phyloP scores from a whole-genome alignment of 2,888 invertebrate species.

The Diarsia brunnea region DNA sequence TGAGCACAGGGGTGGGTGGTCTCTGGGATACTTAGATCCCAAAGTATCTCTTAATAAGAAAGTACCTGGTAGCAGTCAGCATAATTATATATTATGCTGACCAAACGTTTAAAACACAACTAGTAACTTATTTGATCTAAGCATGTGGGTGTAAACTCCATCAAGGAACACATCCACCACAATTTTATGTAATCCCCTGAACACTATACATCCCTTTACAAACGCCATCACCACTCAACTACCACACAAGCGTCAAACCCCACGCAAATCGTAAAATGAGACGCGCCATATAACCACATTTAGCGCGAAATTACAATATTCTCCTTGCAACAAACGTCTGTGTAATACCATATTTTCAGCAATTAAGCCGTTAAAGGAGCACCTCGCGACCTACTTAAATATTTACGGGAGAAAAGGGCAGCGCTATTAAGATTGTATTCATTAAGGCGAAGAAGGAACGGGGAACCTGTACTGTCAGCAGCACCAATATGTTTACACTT shows the following conservation, averaged over 20 bases:
- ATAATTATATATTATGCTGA: too few relatives aligned
- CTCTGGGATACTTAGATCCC: not conserved
- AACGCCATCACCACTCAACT: slow-evolving; percentile 5
- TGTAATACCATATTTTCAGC: slow-evolving; percentile 77
- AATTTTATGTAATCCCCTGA: not conserved
- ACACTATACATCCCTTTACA: slow-evolving; percentile 7
- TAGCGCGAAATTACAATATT: slow-evolving; percentile 52
- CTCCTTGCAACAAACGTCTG: slow-evolving; percentile 43
- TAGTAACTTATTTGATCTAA: too few relatives aligned
- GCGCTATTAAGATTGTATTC: slow-evolving; percentile 82
- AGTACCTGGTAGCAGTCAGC: too few relatives aligned
- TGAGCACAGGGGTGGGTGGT: too few relatives aligned
- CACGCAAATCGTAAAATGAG: slow-evolving; percentile 38
- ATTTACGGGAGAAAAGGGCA: slow-evolving; percentile 82
- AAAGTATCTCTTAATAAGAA: not conserved
- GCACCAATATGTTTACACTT: too few relatives aligned
- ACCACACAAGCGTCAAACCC: slow-evolving; percentile 16
- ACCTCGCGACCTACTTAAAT: slow-evolving; percentile 83
- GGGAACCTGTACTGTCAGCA: not conserved
- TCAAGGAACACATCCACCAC: not conserved
- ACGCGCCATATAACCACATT: slow-evolving; percentile 34
- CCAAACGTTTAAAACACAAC: not conserved
- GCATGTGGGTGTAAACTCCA: not conserved
- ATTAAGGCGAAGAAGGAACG: slow-evolving; percentile 68
- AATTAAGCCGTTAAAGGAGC: slow-evolving; percentile 81